A percentile compares a stretch with the other conserved stretches of the same genome.
phyloP scores from a whole-genome alignment of 2,888 invertebrate genomes.

The Hololepta plana region DNA sequence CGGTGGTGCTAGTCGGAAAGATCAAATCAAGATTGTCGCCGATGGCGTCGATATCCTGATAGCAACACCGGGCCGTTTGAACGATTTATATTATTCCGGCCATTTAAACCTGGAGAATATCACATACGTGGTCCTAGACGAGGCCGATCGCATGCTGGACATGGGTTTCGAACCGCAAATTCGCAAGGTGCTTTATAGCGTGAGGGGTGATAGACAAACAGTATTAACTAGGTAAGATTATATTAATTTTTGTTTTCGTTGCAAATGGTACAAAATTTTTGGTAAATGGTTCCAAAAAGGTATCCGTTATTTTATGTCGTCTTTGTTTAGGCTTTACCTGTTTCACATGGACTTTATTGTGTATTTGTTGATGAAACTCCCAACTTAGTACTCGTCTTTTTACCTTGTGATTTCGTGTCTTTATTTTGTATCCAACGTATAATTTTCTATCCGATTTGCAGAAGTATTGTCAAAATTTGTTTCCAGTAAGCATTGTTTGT shows the following conservation, averaged over 20 bases:
- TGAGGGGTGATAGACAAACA: constrained; percentile 82
- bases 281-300: too few species aligned
- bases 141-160: constrained; percentile 77
- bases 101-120: constrained; percentile 59
- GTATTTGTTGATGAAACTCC: too few species aligned
- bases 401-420: too few species aligned
- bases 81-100: constrained; percentile 47
- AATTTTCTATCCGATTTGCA: too few species aligned
- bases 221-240: constrained; percentile 66
- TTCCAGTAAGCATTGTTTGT: too few species aligned
- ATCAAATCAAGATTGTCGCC: constrained; percentile 56
- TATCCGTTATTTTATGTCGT: too few species aligned
- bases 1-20: constrained; percentile 69
- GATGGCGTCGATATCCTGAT: constrained; percentile 87
- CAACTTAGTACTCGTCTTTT: too few species aligned
- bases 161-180: constrained; percentile 85
- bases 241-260: constrained; percentile 4
- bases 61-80: constrained; percentile 85
- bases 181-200: constrained; percentile 57
- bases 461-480: too few species aligned
- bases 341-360: too few species aligned
- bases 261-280: too few species aligned
- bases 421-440: too few species aligned
- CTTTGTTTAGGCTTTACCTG: too few species aligned
- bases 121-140: constrained; percentile 82